A percentile compares a stretch with the other conserved stretches of the same genome.
These are phyloP conservation scores for Nezara viridula DNA, from an alignment of 2,888 invertebrate species.

Conservation along the genomic window DNA sequence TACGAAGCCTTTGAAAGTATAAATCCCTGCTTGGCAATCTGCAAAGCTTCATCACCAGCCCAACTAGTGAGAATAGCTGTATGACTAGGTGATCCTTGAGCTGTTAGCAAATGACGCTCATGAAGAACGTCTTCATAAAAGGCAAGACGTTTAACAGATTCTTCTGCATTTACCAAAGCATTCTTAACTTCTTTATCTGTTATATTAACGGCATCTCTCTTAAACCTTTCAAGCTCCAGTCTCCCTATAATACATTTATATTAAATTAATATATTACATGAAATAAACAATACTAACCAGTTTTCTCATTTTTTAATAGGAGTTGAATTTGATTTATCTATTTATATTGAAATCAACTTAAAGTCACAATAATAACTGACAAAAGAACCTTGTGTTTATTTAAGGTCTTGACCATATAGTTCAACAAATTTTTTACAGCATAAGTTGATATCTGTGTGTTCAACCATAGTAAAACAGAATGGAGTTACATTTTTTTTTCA, in stretches of 20 bases:
- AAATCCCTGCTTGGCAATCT: slow-evolving; percentile 15
- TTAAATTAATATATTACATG: background rate
- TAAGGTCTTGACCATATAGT: background rate
- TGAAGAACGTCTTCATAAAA: slow-evolving; percentile 49
- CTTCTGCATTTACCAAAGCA: slow-evolving; percentile 20
- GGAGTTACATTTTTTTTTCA: no score
- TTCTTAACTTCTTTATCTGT: background rate
- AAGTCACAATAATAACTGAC: background rate
- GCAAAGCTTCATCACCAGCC: slow-evolving; percentile 39
- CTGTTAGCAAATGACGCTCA: background rate
- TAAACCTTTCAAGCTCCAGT: background rate
- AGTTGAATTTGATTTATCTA: background rate
- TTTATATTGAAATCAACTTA: background rate
- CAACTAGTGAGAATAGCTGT: slow-evolving; percentile 36
- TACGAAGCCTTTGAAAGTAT: slow-evolving; percentile 44
- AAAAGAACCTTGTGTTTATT: background rate
- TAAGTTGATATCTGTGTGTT: background rate
- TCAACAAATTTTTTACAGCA: background rate
- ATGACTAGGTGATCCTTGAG: slow-evolving; percentile 46
- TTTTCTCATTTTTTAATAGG: background rate
- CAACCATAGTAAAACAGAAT: background rate
- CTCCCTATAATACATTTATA: background rate
- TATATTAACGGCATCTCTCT: background rate
- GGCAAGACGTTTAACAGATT: background rate
- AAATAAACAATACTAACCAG: background rate